phyloP scores from a whole-genome alignment of 2,888 invertebrate species.

The Monochamus alternatus region DNA sequence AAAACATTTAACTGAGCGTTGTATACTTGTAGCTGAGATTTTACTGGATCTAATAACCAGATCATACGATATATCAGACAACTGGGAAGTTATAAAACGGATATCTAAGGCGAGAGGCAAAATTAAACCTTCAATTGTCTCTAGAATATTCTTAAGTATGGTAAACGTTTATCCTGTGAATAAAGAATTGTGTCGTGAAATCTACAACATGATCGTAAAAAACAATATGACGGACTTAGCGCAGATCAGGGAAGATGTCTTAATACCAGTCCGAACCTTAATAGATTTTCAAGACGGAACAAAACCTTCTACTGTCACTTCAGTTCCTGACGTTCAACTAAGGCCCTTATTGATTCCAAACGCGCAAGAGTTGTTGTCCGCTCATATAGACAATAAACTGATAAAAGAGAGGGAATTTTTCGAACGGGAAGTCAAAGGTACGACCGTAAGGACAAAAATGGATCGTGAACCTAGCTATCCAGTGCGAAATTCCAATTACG shows the following conservation, averaged over 20 bases:
- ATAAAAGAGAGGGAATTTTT: constrained; percentile 34
- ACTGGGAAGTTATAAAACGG: constrained; percentile 50
- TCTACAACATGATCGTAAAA: constrained; percentile 46
- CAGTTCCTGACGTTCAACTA: background rate
- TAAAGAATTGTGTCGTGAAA: constrained; percentile 42
- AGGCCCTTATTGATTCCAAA: background rate
- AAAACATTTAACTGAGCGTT: no score
- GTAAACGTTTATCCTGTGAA: constrained; percentile 35
- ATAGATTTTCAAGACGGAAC: constrained; percentile 22
- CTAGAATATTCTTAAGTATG: constrained; percentile 41
- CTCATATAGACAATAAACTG: constrained; percentile 32
- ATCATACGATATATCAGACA: constrained; percentile 32
- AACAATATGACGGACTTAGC: constrained; percentile 44
- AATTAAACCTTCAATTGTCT: constrained; percentile 40
- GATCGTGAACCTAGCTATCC: background rate
- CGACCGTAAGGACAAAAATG: background rate
- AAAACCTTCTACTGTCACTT: background rate
- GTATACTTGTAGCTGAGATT: constrained; percentile 39
- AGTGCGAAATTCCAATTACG: background rate
- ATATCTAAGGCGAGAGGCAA: constrained; percentile 41
- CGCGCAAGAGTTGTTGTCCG: background rate
- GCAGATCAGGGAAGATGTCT: constrained; percentile 24
- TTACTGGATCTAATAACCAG: constrained; percentile 43
- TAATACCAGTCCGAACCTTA: constrained; percentile 33
- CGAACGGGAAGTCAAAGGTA: constrained; percentile 22